Base-by-base conservation (phyloP, 2,888 invertebrate species). In the Cepaea hortensis region DNA sequence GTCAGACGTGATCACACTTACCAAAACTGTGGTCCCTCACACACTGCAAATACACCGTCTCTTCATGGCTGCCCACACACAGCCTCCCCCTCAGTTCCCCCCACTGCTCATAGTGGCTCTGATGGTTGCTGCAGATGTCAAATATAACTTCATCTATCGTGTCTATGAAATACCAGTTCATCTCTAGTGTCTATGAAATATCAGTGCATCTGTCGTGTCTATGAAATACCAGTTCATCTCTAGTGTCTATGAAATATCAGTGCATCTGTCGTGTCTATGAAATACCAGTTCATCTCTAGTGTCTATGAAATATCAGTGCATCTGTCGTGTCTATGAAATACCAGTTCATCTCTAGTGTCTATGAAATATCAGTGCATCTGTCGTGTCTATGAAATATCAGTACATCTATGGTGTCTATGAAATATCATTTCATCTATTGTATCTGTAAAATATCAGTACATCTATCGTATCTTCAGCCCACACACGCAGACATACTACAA, bases 31-130 rank as follows among this genome's bases (percentile, higher is more conserved):
- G 94, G 85, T 94, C 93, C 80, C 93, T 88, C 75, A 92, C 85
- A 50, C 92, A 89, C 80, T 90, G 90, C 50, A 94, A 87, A 13
- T 68, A 83, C 4, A 94, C 87, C 9, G 85, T 65, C n/a, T 91
- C 90, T 15, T 91, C 88, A 55, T 91, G 85, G 35, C 93, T 93
- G 77, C 93, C 93, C 3, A 94, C 89, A 76, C 89, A 82, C 20
- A 94, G 80, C 9, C 84, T 89, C 3, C 93, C 93, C 23, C 90
- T 88, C 68, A 93, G 85, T 85, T 93, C 92, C 35, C 94, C 94
- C 90, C 92, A 92, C 88, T 94, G 94, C 81, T 94, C 93, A 90
- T 93, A 93, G 84, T 93, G 93, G 0, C 91, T 93, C 90, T 93
- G 93, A 84, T 93, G 92, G 55, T 89, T 89, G 13, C 93, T 93